These are phyloP conservation scores for Bombus affinis DNA, from an alignment of 1,140 invertebrate genomes.

Conservation along the genomic window DNA sequence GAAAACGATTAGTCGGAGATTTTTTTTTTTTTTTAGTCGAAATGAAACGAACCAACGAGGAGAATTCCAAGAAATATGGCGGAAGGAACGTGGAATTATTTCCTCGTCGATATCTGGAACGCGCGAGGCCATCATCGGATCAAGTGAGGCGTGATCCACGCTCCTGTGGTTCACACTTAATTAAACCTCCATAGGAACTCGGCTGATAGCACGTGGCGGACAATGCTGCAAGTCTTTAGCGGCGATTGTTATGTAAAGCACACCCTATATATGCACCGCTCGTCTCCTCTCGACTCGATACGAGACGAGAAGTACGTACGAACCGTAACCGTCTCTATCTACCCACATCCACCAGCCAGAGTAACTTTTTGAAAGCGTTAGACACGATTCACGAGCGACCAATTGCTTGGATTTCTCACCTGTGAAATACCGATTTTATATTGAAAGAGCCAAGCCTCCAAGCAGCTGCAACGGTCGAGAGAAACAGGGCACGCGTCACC, in stretches of 20 bases:
- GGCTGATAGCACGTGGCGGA: conserved; percentile 80
- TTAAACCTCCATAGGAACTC: conserved; percentile 81
- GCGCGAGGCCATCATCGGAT: conserved; percentile 80
- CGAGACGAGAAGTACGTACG: conserved; percentile 67
- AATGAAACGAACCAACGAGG: background rate
- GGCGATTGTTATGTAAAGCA: conserved; percentile 83
- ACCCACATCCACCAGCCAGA: conserved; percentile 23
- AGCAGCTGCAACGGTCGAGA: background rate
- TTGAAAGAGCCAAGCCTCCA: background rate
- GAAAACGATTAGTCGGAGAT: background rate
- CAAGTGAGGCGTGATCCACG: conserved; percentile 81
- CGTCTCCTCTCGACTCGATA: conserved; percentile 73
- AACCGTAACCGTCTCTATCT: conserved; percentile 28
- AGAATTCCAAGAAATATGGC: conserved; percentile 15
- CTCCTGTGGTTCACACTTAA: conserved; percentile 83
- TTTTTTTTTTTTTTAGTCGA: background rate
- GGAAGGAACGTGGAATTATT: conserved; percentile 65
- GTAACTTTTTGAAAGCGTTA: conserved; percentile 63
- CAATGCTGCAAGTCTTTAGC: conserved; percentile 82
- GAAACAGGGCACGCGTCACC: background rate
- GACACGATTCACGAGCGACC: conserved; percentile 39
- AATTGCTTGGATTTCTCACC: background rate
- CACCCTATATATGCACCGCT: conserved; percentile 76
- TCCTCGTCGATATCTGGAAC: conserved; percentile 78
- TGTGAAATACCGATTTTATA: conserved; percentile 10